Evolutionary conservation across 2,113 vertebrate species (phyloP).

Genomic region (Trichechus manatus): DNA sequence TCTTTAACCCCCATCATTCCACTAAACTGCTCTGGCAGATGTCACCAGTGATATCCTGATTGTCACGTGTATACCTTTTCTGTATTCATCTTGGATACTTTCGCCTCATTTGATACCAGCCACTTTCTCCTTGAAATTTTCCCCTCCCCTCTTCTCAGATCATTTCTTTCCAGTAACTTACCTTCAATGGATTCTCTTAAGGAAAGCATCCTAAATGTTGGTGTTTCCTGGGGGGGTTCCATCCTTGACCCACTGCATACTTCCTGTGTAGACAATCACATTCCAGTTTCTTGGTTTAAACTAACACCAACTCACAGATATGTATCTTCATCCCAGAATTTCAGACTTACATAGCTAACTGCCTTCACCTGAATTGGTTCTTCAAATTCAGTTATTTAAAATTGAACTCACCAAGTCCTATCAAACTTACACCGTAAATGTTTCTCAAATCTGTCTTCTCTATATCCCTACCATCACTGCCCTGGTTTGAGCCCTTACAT

Average conservation of each 20-base stretch:
- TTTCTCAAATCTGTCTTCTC: conserved; percentile 41
- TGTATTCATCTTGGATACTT: background rate
- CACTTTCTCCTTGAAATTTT: conserved; percentile 29
- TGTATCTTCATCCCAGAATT: background rate
- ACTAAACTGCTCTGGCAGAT: background rate
- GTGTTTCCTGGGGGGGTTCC: background rate
- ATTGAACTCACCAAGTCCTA: background rate
- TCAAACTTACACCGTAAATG: background rate
- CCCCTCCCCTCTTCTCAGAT: background rate
- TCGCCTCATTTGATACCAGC: background rate
- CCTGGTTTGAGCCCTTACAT: conserved; percentile 4
- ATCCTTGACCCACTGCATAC: background rate
- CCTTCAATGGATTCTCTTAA: background rate
- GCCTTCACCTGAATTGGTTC: background rate
- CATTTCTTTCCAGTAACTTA: background rate
- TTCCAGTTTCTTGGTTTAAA: background rate
- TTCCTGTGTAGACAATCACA: background rate
- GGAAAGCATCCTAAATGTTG: conserved; percentile 24
- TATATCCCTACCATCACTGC: background rate
- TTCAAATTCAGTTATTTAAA: conserved; percentile 24
- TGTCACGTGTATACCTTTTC: background rate
- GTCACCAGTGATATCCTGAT: background rate
- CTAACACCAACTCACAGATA: background rate
- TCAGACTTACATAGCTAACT: conserved; percentile 5
- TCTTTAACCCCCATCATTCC: background rate